A percentile compares a stretch with the other conserved stretches of the same genome.
Conservation (phyloP, 2,113 vertebrate species). For the Cyanistes caeruleus region DNA sequence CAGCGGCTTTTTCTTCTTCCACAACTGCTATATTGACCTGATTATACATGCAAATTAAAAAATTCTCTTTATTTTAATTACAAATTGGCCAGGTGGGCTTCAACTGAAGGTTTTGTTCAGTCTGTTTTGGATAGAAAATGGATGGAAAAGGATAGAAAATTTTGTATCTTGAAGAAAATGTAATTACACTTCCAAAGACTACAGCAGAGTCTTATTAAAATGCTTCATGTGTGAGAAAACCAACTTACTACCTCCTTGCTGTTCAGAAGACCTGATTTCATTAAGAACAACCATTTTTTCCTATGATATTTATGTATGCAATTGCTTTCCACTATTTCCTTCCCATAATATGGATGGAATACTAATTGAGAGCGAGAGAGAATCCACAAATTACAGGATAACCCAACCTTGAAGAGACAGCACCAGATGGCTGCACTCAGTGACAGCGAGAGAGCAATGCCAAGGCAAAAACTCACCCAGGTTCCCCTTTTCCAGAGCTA, state of each 20-base stretch:
- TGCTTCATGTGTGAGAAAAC: neutral
- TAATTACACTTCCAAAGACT: neutral
- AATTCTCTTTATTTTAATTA: neutral
- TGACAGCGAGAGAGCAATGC: constrained; percentile 38
- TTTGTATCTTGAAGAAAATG: neutral
- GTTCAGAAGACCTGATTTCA: neutral
- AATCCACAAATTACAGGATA: constrained; percentile 44
- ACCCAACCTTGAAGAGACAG: constrained; percentile 64
- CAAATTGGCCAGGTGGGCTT: neutral
- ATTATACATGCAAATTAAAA: neutral
- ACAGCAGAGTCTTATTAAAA: neutral
- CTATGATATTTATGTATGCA: neutral
- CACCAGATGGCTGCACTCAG: constrained; percentile 54
- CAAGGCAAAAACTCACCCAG: neutral
- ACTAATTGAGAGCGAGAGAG: constrained; percentile 15
- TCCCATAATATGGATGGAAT: neutral
- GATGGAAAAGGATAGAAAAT: neutral
- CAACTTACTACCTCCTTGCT: neutral
- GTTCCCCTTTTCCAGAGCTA: neutral
- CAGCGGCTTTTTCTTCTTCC: neutral
- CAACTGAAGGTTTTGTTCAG: neutral
- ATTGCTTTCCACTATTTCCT: neutral
- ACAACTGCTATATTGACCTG: neutral
- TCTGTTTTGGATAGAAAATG: neutral
- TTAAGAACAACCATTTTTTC: neutral